These are phyloP conservation scores for Standfussiana lucernea DNA, from an alignment of 2,888 invertebrate genomes.

Conservation along the genomic window DNA sequence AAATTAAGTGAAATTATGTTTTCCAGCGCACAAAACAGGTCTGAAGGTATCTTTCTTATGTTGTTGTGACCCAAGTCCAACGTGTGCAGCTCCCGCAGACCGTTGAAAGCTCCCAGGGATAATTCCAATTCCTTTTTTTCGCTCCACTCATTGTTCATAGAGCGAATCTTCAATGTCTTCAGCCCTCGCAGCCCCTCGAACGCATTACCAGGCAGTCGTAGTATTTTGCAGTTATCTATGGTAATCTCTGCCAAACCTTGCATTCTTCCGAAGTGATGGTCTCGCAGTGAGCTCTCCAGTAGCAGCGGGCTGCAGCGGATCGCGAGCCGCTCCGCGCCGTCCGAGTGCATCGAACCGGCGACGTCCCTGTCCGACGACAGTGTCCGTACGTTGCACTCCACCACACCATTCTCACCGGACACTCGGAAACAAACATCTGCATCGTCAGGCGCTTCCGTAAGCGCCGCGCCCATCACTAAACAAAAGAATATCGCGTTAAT, in stretches of 20 bases:
- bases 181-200: constrained; percentile 95
- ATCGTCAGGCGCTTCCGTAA: constrained; percentile 88
- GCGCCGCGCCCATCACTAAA: constrained; percentile 90
- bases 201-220: constrained; percentile 93
- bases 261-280: constrained; percentile 93
- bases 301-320: constrained; percentile 92
- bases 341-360: constrained; percentile 91
- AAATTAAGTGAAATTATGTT: constrained; percentile 96
- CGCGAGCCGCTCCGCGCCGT: constrained; percentile 94
- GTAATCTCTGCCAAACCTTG: constrained; percentile 94
- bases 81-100: constrained; percentile 94
- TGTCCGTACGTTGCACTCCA: constrained; percentile 92
- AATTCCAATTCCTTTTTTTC: constrained; percentile 93
- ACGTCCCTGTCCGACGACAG: constrained; percentile 93
- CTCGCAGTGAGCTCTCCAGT: constrained; percentile 93
- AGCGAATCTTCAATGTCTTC: constrained; percentile 94
- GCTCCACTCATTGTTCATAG: constrained; percentile 95
- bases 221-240: constrained; percentile 94
- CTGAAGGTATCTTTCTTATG: constrained; percentile 94
- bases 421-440: constrained; percentile 87
- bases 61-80: constrained; percentile 95
- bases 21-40: constrained; percentile 94
- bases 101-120: constrained; percentile 93
- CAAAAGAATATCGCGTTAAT: constrained; percentile 89
- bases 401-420: constrained; percentile 82